Percentiles rank a stretch among this genome's conserved stretches.
phyloP scores from a whole-genome alignment of 2,888 invertebrate genomes.

The Epistrophe eligans region DNA sequence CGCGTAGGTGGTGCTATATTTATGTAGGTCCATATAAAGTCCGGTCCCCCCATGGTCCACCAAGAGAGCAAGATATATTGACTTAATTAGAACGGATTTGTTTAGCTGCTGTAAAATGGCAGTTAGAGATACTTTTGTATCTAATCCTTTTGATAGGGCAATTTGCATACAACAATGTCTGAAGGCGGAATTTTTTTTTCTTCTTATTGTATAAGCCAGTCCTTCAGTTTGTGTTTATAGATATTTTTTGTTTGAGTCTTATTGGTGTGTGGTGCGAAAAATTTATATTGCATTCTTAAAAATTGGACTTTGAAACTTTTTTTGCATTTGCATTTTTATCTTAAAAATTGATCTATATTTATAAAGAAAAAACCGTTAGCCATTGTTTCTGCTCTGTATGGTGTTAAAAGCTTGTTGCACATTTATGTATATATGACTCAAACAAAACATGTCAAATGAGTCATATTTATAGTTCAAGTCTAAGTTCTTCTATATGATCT shows the following conservation, averaged over 20 bases:
- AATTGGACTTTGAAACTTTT: conserved; percentile 30
- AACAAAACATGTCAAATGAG: conserved; percentile 60
- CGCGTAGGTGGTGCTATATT: conserved; percentile 56
- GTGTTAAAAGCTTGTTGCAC: conserved; percentile 33
- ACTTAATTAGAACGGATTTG: conserved; percentile 71
- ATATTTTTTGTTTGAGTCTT: conserved; percentile 37
- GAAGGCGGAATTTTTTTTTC: conserved; percentile 41
- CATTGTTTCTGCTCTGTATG: conserved; percentile 9
- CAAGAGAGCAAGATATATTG: conserved; percentile 32
- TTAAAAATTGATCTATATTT: conserved; percentile 3
- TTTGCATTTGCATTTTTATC: conserved; percentile 20
- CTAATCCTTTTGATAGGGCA: conserved; percentile 47
- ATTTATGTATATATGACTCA: conserved; percentile 22
- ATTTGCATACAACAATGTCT: conserved; percentile 56
- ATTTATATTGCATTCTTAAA: conserved; percentile 1
- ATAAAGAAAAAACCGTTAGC: neutral
- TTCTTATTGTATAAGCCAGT: conserved; percentile 18
- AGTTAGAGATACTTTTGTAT: conserved; percentile 36
- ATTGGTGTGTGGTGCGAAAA: conserved; percentile 51
- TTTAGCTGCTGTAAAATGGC: conserved; percentile 46
- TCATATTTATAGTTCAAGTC: conserved; percentile 54
- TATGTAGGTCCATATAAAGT: conserved; percentile 30
- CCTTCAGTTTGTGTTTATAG: conserved; percentile 14
- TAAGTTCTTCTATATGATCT: neutral
- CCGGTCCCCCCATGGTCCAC: conserved; percentile 3